Conservation (phyloP, 2,888 invertebrate genomes). For the Epirrhoe tristata region DNA sequence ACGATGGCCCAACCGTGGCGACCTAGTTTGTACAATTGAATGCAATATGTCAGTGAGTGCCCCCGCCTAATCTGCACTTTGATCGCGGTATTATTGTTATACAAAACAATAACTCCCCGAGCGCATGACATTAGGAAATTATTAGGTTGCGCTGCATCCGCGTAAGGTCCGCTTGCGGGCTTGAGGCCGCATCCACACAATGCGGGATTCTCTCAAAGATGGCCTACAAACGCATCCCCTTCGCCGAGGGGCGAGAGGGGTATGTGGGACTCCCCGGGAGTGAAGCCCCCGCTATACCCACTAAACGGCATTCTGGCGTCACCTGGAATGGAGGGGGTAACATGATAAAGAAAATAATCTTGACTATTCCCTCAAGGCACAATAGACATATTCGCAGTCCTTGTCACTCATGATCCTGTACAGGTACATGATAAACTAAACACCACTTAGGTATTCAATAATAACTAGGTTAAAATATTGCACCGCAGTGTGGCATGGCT, state of each 20-base stretch:
- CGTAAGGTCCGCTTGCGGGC: conserved; percentile 73
- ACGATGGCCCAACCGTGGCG: conserved; percentile 14
- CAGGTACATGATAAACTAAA: no score
- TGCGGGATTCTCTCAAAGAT: conserved; percentile 2
- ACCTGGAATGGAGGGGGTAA: no score
- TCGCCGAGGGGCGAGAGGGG: no score
- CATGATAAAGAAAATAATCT: no score
- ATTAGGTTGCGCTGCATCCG: conserved; percentile 82
- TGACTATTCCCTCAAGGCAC: no score
- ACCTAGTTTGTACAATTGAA: conserved; percentile 42
- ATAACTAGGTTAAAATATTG: not conserved
- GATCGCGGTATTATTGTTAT: conserved; percentile 79
- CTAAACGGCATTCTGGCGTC: no score
- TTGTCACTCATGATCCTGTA: no score
- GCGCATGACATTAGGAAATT: conserved; percentile 85
- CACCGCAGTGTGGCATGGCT: not conserved
- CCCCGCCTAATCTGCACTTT: conserved; percentile 67
- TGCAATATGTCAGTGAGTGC: conserved; percentile 57
- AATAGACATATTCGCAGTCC: no score
- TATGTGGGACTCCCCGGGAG: no score
- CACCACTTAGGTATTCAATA: no score
- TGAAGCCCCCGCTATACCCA: no score
- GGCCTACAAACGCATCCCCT: no score
- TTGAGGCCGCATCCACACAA: conserved; percentile 50
- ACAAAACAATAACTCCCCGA: conserved; percentile 84